These are phyloP conservation scores for Melanotaenia duboulayi DNA, from an alignment of 2,113 vertebrate species.

Conservation along the genomic window DNA sequence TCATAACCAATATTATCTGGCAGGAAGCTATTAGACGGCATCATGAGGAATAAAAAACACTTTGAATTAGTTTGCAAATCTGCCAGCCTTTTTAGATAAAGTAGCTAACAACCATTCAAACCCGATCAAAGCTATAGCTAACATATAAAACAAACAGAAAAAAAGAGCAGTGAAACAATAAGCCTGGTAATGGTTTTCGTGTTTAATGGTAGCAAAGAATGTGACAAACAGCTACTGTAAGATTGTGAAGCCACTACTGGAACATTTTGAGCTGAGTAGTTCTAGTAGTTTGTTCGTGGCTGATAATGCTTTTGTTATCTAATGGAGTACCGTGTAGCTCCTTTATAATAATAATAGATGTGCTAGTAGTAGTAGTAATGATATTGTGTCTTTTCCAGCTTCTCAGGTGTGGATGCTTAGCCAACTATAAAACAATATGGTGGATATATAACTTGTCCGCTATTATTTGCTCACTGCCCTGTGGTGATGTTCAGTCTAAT, in stretches of 20 bases:
- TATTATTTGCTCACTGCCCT: conserved; percentile 9
- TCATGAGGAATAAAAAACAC: too few relatives aligned
- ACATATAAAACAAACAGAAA: too few relatives aligned
- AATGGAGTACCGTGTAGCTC: conserved; percentile 27
- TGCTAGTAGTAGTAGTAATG: not conserved
- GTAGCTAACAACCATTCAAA: too few relatives aligned
- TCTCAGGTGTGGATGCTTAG: conserved; percentile 18
- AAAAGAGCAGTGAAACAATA: conserved; percentile 5
- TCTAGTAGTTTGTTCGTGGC: conserved; percentile 29
- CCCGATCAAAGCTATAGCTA: too few relatives aligned
- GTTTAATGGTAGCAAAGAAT: not conserved
- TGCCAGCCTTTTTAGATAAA: too few relatives aligned
- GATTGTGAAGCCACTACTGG: not conserved
- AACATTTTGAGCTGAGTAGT: not conserved
- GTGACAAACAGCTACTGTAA: not conserved
- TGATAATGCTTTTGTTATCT: conserved; percentile 13
- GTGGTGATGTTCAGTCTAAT: conserved; percentile 30
- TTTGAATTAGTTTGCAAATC: too few relatives aligned
- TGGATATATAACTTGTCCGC: conserved; percentile 24
- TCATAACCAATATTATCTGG: not conserved
- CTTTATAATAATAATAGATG: conserved; percentile 16
- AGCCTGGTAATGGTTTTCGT: not conserved
- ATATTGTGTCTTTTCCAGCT: conserved; percentile 2
- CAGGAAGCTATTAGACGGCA: too few relatives aligned
- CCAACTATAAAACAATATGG: conserved; percentile 29